A percentile compares a stretch with the other conserved stretches of the same genome.
phyloP scores from a whole-genome alignment of 2,888 invertebrate species.

The Dasypolia templi region DNA sequence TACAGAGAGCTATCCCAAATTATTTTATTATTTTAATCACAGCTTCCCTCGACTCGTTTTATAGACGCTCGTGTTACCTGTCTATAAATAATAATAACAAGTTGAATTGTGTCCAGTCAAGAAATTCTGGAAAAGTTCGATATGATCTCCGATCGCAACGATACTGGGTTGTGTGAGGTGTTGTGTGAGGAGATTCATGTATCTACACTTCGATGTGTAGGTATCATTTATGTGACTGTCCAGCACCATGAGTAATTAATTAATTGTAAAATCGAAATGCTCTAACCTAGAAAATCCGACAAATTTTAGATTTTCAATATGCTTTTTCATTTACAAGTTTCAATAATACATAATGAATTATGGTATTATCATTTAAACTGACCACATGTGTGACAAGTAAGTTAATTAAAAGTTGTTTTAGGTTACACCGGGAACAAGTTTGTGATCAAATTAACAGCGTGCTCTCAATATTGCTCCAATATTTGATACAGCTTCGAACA shows the following conservation, averaged over 20 bases:
- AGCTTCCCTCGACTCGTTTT: too few relatives aligned
- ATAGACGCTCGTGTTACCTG: too few relatives aligned
- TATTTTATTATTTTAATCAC: too few relatives aligned
- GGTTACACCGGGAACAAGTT: conserved; percentile 9
- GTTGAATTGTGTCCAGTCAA: background rate
- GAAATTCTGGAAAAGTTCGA: background rate
- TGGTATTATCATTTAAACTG: background rate
- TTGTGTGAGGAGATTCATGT: conserved; percentile 22
- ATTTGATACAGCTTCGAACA: conserved; percentile 4
- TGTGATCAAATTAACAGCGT: conserved; percentile 13
- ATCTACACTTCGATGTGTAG: background rate
- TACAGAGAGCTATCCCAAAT: too few relatives aligned
- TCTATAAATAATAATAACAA: conserved; percentile 2
- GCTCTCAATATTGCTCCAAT: conserved; percentile 6
- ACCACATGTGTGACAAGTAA: background rate
- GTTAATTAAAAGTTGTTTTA: background rate
- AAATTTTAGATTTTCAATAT: too few relatives aligned
- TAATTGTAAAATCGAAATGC: background rate
- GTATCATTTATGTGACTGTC: background rate
- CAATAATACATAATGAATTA: background rate
- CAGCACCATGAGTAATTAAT: background rate
- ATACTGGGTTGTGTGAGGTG: background rate
- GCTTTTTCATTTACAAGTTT: background rate
- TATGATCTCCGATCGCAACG: conserved; percentile 4
- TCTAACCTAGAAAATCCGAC: too few relatives aligned